Percentiles rank a stretch among this genome's conserved stretches.
phyloP scores from a whole-genome alignment of 1,140 invertebrate species.

The Ladona fulva region DNA sequence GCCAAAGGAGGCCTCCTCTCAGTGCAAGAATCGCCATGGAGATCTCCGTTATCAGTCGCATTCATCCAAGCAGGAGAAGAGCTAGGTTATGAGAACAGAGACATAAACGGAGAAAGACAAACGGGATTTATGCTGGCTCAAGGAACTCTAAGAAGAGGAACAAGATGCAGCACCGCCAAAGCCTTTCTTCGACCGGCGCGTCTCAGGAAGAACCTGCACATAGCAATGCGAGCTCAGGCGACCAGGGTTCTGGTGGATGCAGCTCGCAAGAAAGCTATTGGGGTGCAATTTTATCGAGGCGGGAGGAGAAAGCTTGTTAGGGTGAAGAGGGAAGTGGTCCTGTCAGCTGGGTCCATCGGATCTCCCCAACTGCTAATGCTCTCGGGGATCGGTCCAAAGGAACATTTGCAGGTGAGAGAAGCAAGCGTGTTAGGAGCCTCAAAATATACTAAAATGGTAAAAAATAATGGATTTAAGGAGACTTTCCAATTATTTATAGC shows the following conservation, averaged over 20 bases:
- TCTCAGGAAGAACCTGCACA: conserved; percentile 67
- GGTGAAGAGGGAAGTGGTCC: conserved; percentile 64
- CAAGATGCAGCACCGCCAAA: conserved; percentile 79
- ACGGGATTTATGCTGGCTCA: conserved; percentile 79
- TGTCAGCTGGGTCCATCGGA: conserved; percentile 71
- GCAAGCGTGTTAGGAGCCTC: background rate
- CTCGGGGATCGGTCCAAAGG: conserved; percentile 73
- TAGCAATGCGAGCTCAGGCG: conserved; percentile 68
- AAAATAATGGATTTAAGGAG: too few relatives aligned
- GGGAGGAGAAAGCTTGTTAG: conserved; percentile 49
- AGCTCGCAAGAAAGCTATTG: conserved; percentile 56
- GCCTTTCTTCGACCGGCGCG: conserved; percentile 76
- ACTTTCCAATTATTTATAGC: too few relatives aligned
- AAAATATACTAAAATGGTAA: too few relatives aligned
- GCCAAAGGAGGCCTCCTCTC: conserved; percentile 68
- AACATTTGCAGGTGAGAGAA: conserved; percentile 50
- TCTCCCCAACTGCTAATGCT: conserved; percentile 81
- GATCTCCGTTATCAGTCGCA: conserved; percentile 65
- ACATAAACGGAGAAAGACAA: conserved; percentile 73
- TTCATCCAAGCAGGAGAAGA: conserved; percentile 73
- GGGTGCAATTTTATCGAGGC: conserved; percentile 62
- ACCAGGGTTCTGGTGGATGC: conserved; percentile 54
- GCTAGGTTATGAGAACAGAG: conserved; percentile 67
- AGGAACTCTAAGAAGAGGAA: conserved; percentile 74
- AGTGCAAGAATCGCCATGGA: conserved; percentile 73